Evolutionary conservation across 2,797 vertebrate genomes (phyloP).

Genomic region (Neomorphus geoffroyi): DNA sequence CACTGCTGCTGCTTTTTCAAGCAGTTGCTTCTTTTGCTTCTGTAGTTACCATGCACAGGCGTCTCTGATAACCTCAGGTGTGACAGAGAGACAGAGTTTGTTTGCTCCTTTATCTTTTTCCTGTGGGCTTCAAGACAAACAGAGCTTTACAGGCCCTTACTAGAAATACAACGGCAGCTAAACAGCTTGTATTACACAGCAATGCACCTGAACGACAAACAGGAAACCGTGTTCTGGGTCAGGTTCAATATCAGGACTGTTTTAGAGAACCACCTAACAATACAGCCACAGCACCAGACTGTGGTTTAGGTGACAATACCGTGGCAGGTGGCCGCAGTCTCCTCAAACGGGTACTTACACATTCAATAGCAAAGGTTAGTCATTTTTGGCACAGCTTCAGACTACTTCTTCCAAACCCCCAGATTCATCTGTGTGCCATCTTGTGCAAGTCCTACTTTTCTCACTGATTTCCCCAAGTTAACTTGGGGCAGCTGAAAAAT

Average conservation of each 20-base stretch:
- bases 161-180: background rate
- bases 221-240: background rate
- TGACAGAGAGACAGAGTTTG: background rate
- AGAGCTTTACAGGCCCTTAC: background rate
- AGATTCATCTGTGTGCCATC: background rate
- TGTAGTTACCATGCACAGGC: background rate
- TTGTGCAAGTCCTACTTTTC: background rate
- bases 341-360: background rate
- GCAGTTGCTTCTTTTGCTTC: background rate
- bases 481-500: slow-evolving; percentile 11
- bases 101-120: background rate
- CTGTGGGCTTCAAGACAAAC: background rate
- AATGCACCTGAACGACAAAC: background rate
- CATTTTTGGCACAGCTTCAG: background rate
- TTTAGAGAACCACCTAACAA: background rate
- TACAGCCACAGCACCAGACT: background rate
- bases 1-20: background rate
- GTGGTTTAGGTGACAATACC: background rate
- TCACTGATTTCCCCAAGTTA: background rate
- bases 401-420: background rate
- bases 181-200: background rate
- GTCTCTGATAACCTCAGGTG: background rate
- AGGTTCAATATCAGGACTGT: background rate
- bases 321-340: background rate
- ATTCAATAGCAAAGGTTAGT: background rate